phyloP scores from a whole-genome alignment of 2,113 vertebrate species.

The Ardeotis arabs region DNA sequence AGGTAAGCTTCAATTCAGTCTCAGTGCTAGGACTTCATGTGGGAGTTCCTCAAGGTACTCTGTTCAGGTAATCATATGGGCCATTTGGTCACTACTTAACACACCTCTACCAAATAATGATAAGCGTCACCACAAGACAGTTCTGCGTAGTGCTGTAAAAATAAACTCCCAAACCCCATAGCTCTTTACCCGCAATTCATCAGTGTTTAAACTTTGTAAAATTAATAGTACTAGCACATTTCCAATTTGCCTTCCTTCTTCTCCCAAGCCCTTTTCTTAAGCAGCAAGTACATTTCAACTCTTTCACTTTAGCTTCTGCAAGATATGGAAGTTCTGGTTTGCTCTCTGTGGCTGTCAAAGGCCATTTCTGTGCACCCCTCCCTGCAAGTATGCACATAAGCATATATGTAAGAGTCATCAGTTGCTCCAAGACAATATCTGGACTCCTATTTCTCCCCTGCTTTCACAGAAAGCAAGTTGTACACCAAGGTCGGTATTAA shows the following conservation, averaged over 20 bases:
- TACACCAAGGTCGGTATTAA: not conserved
- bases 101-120: not conserved
- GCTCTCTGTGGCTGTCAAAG: not conserved
- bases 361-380: not conserved
- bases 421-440: not conserved
- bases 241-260: not conserved
- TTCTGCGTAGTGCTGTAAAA: not conserved
- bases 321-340: not conserved
- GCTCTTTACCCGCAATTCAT: not conserved
- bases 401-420: fast-evolving
- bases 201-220: not conserved
- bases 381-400: not conserved
- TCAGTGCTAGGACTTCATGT: not conserved
- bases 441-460: not conserved
- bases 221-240: not conserved
- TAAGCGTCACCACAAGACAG: not conserved
- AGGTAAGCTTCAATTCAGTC: not conserved
- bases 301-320: not conserved
- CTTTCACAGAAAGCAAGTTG: not conserved
- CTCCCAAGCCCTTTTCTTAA: not conserved
- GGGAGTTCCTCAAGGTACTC: not conserved
- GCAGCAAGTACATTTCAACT: not conserved
- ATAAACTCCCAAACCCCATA: not conserved
- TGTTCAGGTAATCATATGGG: fast-evolving
- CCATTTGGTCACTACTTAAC: not conserved